Conservation (phyloP, 2,113 vertebrate species). For the Myotis davidii region DNA sequence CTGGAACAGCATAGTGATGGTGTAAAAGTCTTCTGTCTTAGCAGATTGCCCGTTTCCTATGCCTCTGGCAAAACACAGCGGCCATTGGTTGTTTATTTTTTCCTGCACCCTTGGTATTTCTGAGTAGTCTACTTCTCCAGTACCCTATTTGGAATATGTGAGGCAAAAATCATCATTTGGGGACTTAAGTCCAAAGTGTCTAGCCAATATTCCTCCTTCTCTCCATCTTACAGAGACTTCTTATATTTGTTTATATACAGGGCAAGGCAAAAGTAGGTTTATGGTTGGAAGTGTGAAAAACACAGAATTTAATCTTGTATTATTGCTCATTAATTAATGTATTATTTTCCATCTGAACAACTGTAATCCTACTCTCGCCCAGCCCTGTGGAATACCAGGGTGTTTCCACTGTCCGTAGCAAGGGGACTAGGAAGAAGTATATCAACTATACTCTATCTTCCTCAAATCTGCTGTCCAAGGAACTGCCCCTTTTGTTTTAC, state of each 20-base stretch:
- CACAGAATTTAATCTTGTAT: neutral
- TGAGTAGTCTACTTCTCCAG: neutral
- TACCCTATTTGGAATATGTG: neutral
- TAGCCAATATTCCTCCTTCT: neutral
- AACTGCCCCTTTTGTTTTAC: neutral
- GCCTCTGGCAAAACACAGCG: neutral
- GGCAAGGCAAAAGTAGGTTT: neutral
- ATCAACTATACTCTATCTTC: neutral
- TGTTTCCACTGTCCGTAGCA: neutral
- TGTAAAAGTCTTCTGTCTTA: neutral
- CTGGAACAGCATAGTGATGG: neutral
- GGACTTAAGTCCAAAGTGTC: neutral
- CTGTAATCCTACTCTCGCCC: neutral
- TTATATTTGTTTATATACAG: neutral
- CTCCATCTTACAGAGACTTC: neutral
- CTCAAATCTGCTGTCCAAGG: neutral
- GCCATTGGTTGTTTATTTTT: neutral
- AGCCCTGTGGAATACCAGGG: neutral
- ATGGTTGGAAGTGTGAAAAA: neutral
- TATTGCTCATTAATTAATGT: neutral
- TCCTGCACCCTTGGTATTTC: neutral
- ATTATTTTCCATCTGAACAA: neutral
- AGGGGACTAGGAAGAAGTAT: neutral
- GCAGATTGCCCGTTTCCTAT: neutral
- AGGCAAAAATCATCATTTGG: neutral